Evolutionary conservation across 2,888 invertebrate genomes (phyloP).

Genomic region (Bombyx huttoni): DNA sequence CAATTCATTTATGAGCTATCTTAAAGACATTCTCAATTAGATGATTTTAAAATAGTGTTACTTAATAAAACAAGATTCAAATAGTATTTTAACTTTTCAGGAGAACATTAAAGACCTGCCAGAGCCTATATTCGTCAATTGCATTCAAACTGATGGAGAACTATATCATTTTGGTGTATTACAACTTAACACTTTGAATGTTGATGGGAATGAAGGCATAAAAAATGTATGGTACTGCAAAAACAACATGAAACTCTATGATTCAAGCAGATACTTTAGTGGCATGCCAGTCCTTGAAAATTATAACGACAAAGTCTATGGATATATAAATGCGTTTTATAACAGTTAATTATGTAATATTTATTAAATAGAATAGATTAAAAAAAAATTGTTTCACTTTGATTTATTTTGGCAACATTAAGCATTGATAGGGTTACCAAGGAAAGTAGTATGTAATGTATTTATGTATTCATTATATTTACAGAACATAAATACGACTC

Average conservation of each 20-base stretch:
- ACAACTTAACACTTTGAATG: slow-evolving; percentile 86
- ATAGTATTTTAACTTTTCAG: slow-evolving; percentile 36
- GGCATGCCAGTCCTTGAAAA: slow-evolving; percentile 78
- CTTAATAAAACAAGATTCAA: slow-evolving; percentile 2
- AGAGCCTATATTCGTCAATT: slow-evolving; percentile 86
- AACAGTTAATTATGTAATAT: slow-evolving; percentile 62
- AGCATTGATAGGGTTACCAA: slow-evolving; percentile 12
- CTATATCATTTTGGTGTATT: slow-evolving; percentile 85
- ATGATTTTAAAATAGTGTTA: too few relatives aligned
- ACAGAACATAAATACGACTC: slow-evolving; percentile 63
- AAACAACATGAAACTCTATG: slow-evolving; percentile 75
- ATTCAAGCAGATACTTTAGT: slow-evolving; percentile 74
- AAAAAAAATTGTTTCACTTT: slow-evolving; percentile 17
- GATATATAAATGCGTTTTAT: slow-evolving; percentile 85
- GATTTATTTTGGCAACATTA: slow-evolving; percentile 11
- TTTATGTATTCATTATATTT: slow-evolving; percentile 68
- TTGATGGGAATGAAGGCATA: slow-evolving; percentile 67
- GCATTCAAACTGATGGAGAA: slow-evolving; percentile 84
- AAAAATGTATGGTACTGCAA: slow-evolving; percentile 88
- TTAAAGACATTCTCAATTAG: too few relatives aligned
- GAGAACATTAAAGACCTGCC: slow-evolving; percentile 76
- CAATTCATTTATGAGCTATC: too few relatives aligned
- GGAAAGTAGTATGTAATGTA: slow-evolving; percentile 43
- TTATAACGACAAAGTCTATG: slow-evolving; percentile 85
- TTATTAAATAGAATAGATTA: slow-evolving; percentile 20